Evolutionary conservation across 2,113 vertebrate species (phyloP).

Genomic region (Oxygymnocypris stewartii): DNA sequence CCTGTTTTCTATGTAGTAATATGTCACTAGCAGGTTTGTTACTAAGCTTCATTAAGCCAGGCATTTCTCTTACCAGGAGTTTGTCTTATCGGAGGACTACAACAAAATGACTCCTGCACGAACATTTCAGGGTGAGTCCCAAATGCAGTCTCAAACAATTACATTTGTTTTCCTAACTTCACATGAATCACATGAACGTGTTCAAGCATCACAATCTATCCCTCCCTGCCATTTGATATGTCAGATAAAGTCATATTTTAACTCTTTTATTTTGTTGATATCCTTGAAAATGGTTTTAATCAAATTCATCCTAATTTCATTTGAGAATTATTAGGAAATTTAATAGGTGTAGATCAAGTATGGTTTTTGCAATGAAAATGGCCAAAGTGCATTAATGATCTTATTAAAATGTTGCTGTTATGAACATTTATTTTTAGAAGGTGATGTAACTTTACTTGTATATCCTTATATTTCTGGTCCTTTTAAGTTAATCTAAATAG

Average conservation of each 20-base stretch:
- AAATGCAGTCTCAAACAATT: not conserved
- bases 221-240: not conserved
- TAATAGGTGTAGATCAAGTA: not conserved
- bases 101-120: conserved; percentile 93
- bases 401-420: not conserved
- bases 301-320: not conserved
- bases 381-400: not conserved
- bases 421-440: not conserved
- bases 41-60: not conserved
- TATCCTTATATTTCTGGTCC: not conserved
- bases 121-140: conserved; percentile 89
- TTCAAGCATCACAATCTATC: not conserved
- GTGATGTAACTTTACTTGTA: too few relatives aligned
- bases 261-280: not conserved
- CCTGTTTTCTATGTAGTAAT: not conserved
- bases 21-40: not conserved
- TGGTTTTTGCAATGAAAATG: not conserved
- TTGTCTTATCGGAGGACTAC: conserved; percentile 95
- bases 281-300: not conserved
- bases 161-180: not conserved
- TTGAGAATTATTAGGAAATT: not conserved
- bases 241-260: not conserved
- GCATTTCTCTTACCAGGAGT: conserved; percentile 79
- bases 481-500: not conserved
- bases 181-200: not conserved